A percentile compares a stretch with the other conserved stretches of the same genome.
phyloP scores from a whole-genome alignment of 2,888 invertebrate genomes.

The Dendrolimus houi region DNA sequence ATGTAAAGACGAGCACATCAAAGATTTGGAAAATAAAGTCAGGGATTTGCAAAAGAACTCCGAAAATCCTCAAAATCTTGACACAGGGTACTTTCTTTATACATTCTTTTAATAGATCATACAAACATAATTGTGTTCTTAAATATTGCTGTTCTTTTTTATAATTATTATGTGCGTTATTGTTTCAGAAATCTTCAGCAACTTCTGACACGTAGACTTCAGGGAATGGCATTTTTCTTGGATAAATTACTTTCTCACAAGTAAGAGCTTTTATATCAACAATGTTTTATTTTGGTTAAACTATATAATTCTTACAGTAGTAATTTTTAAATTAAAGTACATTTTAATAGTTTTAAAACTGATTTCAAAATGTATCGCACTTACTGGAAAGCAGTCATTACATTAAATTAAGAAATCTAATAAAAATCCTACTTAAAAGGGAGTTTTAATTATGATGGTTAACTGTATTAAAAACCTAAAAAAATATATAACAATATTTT shows the following conservation, averaged over 20 bases:
- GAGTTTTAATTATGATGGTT: too few relatives aligned
- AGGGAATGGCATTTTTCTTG: conserved; percentile 80
- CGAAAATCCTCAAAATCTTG: conserved; percentile 41
- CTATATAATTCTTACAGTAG: not conserved
- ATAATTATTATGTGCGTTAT: not conserved
- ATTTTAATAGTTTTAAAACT: not conserved
- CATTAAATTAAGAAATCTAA: too few relatives aligned
- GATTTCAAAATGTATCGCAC: too few relatives aligned
- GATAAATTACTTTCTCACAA: conserved; percentile 79
- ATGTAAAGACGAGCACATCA: conserved; percentile 74
- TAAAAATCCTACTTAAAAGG: too few relatives aligned
- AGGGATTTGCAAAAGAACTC: conserved; percentile 51
- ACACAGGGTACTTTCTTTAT: conserved; percentile 9
- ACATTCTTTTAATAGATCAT: too few relatives aligned
- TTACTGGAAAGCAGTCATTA: too few relatives aligned
- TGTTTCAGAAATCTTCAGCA: conserved; percentile 64
- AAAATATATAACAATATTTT: not conserved
- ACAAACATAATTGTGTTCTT: too few relatives aligned
- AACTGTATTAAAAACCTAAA: too few relatives aligned
- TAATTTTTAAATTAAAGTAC: not conserved
- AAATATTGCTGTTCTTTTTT: too few relatives aligned
- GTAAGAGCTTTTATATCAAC: conserved; percentile 36
- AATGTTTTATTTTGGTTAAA: not conserved
- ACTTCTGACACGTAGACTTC: conserved; percentile 76
- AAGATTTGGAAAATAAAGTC: conserved; percentile 64